Evolutionary conservation across 2,113 vertebrate genomes (phyloP).

Genomic region (Sarotherodon lohbergeri): DNA sequence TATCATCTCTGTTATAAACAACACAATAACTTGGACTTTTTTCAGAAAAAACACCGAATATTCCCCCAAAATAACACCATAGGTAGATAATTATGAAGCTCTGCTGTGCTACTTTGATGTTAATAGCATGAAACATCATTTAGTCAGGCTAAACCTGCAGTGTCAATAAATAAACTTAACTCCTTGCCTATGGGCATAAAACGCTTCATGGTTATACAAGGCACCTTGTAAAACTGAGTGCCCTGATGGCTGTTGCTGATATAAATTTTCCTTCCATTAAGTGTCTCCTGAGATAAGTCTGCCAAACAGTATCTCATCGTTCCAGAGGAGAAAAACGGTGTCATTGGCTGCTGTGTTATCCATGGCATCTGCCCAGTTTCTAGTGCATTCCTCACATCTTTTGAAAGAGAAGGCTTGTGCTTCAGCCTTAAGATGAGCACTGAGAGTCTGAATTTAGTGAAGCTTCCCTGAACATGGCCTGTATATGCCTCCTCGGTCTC

Average conservation of each 20-base stretch:
- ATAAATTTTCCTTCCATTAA: slow-evolving; percentile 28
- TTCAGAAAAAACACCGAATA: background rate
- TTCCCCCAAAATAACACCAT: background rate
- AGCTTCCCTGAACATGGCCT: background rate
- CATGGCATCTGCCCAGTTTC: background rate
- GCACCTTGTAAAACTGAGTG: slow-evolving; percentile 6
- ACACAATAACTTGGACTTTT: background rate
- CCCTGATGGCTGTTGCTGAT: slow-evolving; percentile 1
- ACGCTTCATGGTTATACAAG: slow-evolving; percentile 11
- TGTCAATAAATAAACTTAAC: background rate
- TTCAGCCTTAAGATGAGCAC: background rate
- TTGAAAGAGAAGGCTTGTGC: background rate
- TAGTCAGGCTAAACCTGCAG: background rate
- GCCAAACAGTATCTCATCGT: background rate
- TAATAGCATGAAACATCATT: background rate
- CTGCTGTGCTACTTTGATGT: background rate
- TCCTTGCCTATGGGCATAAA: slow-evolving; percentile 9
- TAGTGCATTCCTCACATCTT: background rate
- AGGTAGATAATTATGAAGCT: background rate
- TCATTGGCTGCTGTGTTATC: background rate
- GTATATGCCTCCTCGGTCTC: background rate
- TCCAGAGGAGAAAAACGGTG: background rate
- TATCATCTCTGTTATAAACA: fast-evolving
- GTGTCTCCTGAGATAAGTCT: background rate
- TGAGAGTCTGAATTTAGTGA: background rate